Evolutionary conservation across 2,113 vertebrate genomes (phyloP).

Genomic region (Acrocephalus kingi): DNA sequence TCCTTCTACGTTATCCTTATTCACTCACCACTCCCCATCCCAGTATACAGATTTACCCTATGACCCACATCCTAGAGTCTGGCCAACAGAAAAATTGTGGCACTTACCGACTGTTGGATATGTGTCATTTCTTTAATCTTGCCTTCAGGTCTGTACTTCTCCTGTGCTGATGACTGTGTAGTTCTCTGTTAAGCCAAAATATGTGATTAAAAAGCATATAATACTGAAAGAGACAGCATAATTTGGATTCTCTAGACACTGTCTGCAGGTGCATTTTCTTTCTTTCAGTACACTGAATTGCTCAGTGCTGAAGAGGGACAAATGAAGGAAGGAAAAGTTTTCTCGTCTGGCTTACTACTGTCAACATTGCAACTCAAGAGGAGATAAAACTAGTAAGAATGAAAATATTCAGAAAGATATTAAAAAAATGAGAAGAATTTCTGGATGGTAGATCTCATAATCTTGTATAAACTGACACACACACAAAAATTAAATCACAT

Average conservation of each 20-base stretch:
- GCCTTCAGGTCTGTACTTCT: background rate
- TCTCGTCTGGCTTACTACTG: background rate
- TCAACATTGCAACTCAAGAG: background rate
- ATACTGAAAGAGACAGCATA: background rate
- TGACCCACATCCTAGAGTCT: background rate
- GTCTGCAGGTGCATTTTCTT: background rate
- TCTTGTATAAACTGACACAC: background rate
- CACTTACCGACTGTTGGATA: background rate
- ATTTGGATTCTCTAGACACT: background rate
- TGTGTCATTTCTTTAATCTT: background rate
- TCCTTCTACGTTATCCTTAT: background rate
- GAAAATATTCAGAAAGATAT: background rate
- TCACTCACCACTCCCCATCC: background rate
- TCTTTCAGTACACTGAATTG: background rate
- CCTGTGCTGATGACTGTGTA: background rate
- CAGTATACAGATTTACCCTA: background rate
- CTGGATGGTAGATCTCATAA: background rate
- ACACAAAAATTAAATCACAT: background rate
- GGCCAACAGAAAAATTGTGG: background rate
- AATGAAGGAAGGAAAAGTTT: background rate
- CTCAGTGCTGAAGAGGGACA: background rate
- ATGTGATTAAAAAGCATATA: background rate
- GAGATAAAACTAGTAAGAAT: background rate
- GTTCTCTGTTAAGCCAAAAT: background rate
- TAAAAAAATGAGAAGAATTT: background rate